Evolutionary conservation across 2,113 vertebrate genomes (phyloP).

Genomic region (Mellivora capensis): DNA sequence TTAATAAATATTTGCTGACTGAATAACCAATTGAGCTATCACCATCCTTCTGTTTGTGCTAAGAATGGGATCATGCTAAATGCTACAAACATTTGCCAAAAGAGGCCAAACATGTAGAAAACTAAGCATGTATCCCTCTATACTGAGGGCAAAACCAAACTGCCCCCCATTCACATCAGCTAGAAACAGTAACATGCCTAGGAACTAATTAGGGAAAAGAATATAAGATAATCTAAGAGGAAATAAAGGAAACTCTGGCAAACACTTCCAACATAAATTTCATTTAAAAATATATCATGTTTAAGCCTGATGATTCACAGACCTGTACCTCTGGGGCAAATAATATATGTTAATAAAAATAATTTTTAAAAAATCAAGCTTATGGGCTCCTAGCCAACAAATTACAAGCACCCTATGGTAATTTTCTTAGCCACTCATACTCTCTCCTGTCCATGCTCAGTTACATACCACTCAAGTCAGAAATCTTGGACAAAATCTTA

Average conservation of each 20-base stretch:
- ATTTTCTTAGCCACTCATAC: slow-evolving; percentile 4
- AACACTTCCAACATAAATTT: not conserved
- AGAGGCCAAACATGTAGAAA: not conserved
- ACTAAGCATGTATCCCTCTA: not conserved
- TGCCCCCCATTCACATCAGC: not conserved
- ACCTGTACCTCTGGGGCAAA: no score
- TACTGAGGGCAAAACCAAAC: not conserved
- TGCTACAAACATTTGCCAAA: not conserved
- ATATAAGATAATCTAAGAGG: not conserved
- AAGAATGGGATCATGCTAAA: not conserved
- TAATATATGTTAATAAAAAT: no score
- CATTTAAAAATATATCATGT: not conserved
- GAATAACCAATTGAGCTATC: not conserved
- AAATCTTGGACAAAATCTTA: not conserved
- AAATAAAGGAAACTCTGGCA: not conserved
- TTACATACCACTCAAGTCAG: not conserved
- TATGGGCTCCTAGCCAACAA: not conserved
- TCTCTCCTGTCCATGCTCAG: not conserved
- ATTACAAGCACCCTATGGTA: not conserved
- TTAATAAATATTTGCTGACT: not conserved
- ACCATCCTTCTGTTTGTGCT: not conserved
- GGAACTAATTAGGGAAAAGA: not conserved
- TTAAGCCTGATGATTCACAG: no score
- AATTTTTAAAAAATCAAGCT: not conserved
- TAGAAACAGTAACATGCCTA: not conserved